phyloP scores from a whole-genome alignment of 2,888 invertebrate species.

The Tillus elongatus region DNA sequence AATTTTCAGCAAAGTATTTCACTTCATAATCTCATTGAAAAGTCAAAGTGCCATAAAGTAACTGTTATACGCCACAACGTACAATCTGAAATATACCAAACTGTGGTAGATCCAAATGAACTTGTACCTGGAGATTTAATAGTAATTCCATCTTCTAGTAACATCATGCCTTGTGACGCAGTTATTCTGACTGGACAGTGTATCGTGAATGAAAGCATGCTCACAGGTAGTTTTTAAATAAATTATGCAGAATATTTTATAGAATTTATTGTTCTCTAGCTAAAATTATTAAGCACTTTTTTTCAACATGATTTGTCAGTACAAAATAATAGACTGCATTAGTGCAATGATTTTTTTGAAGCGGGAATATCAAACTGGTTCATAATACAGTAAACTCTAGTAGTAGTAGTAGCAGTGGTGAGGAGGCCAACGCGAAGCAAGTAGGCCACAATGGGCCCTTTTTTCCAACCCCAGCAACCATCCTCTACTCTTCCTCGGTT shows the following conservation, averaged over 20 bases:
- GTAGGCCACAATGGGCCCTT: too few species aligned
- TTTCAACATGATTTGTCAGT: too few species aligned
- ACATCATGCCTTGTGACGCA: slow-evolving; percentile 74
- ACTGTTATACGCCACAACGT: slow-evolving; percentile 49
- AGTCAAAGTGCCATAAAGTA: slow-evolving; percentile 50
- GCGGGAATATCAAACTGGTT: too few species aligned
- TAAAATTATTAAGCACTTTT: too few species aligned
- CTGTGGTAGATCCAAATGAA: slow-evolving; percentile 48
- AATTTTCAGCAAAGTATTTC: slow-evolving; percentile 34
- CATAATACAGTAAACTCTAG: too few species aligned
- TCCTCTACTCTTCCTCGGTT: too few species aligned
- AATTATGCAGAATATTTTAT: not conserved
- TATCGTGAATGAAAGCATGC: slow-evolving; percentile 90
- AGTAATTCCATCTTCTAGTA: slow-evolving; percentile 69
- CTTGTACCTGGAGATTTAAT: slow-evolving; percentile 84
- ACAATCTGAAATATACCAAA: slow-evolving; percentile 41
- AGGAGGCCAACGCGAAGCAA: too few species aligned
- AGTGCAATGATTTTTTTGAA: too few species aligned
- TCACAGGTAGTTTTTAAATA: slow-evolving; percentile 58
- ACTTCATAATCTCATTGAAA: slow-evolving; percentile 58
- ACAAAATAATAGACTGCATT: too few species aligned
- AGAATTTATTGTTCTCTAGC: not conserved
- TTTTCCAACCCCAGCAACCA: too few species aligned
- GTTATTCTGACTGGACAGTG: slow-evolving; percentile 78
- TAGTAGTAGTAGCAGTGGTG: too few species aligned